phyloP scores from a whole-genome alignment of 2,888 invertebrate genomes.

The Eremobia ochroleuca region DNA sequence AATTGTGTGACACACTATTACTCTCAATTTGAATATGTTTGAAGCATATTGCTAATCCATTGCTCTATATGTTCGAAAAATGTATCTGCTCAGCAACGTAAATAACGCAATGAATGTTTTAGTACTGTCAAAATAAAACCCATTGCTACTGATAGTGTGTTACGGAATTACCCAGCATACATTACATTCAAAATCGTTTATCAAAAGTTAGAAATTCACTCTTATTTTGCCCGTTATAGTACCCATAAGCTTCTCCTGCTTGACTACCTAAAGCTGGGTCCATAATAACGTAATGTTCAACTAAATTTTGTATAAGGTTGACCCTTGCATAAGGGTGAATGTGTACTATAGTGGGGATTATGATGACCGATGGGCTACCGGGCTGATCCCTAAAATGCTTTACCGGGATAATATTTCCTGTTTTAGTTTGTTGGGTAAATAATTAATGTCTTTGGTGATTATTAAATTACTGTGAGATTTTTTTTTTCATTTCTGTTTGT shows the following conservation, averaged over 20 bases:
- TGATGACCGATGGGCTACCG: slow-evolving; percentile 50
- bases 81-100: too few species aligned
- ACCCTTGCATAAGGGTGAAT: slow-evolving; percentile 39
- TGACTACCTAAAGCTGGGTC: slow-evolving; percentile 30
- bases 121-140: too few species aligned
- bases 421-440: slow-evolving; percentile 20
- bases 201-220: background rate
- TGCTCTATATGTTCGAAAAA: too few species aligned
- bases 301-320: slow-evolving; percentile 56
- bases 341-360: slow-evolving; percentile 44
- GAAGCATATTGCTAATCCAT: too few species aligned
- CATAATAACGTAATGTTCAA: slow-evolving; percentile 38
- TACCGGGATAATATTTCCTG: slow-evolving; percentile 35
- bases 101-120: too few species aligned
- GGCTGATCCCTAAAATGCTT: slow-evolving; percentile 47
- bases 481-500: background rate
- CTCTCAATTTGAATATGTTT: too few species aligned
- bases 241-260: slow-evolving; percentile 14
- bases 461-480: background rate
- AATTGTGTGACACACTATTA: too few species aligned
- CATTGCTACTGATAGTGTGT: too few species aligned
- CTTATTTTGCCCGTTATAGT: background rate
- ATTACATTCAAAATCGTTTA: background rate
- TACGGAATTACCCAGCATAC: too few species aligned
- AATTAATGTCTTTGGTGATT: slow-evolving; percentile 8